phyloP scores from a whole-genome alignment of 1,140 invertebrate species.

The Protaetia brevitarsis region DNA sequence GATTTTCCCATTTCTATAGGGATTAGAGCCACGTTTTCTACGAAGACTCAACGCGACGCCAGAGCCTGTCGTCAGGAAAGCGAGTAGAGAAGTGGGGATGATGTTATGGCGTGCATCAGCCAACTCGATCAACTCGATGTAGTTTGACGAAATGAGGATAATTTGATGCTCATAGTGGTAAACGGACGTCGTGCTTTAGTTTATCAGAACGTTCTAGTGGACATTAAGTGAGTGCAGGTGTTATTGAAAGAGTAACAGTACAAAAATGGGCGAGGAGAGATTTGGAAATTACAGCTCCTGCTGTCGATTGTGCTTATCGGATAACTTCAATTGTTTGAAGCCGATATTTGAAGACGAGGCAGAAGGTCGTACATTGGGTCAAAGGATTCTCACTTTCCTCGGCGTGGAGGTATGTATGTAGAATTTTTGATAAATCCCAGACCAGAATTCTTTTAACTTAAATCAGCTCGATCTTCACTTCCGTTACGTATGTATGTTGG shows the following conservation, averaged over 20 bases:
- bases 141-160: slow-evolving; percentile 15
- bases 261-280: slow-evolving; percentile 30
- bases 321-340: slow-evolving; percentile 38
- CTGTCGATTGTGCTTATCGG: slow-evolving; percentile 42
- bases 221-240: not conserved
- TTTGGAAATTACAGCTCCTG: slow-evolving; percentile 36
- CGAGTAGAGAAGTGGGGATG: slow-evolving; percentile 24
- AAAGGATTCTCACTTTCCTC: slow-evolving; percentile 36
- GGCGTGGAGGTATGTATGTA: slow-evolving; percentile 38
- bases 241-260: not conserved
- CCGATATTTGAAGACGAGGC: slow-evolving; percentile 38
- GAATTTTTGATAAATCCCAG: too few relatives aligned
- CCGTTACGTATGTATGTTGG: slow-evolving; percentile 16
- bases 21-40: slow-evolving; percentile 8
- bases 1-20: slow-evolving; percentile 14
- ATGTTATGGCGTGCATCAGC: slow-evolving; percentile 22
- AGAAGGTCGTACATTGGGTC: slow-evolving; percentile 29
- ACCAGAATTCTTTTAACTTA: not conserved
- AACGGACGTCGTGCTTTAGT: not conserved
- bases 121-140: slow-evolving; percentile 8
- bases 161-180: slow-evolving; percentile 5
- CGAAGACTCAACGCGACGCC: slow-evolving; percentile 20
- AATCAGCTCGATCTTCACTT: not conserved
- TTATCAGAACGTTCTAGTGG: not conserved
- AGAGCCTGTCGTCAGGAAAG: slow-evolving; percentile 18